Evolutionary conservation across 2,113 vertebrate genomes (phyloP), one percentile per base, ranked within the genome.

Genomic region (Chaetodon auriga): DNA sequence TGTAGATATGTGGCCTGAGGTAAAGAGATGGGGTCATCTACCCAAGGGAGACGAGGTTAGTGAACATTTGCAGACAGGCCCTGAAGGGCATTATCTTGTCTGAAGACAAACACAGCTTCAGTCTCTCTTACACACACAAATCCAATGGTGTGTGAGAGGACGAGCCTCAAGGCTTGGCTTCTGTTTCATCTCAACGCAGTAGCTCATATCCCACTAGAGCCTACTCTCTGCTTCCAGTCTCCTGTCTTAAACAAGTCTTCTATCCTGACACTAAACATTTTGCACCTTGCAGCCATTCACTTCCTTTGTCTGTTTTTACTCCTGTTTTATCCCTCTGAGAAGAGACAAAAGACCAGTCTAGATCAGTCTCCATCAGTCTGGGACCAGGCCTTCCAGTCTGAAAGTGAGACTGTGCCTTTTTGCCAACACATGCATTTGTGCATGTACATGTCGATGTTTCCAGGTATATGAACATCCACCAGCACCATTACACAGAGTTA

Each of bases 31-130:
- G 63, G 88, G 78, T 88, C 65, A 77, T 55, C 53, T 77, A 66
- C 48, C 45, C 63, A 61, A 54, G 51, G 57, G 63, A 68, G 75
- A 69, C 41, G 38, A 36, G 68, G 49, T 83, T 68, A 65, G 64
- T 18, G 71, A 85, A 70, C 60, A 48, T 83, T 78, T 84, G 48
- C 78, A 92, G 88, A 90, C 78, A 65, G 49, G 49, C 73, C 89
- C 87, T 77, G 66, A 25, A 88, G 91, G 78, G 85, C 10, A 63
- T 49, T 75, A 38, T 68, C 75, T 58, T 82, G 71, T 74, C 61
- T 25, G 69, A 68, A 89, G 21, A 90, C 54, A 89, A 73, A 88
- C 38, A 74, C 53, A 69, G 68, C 51, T 63, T 70, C 57, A 68
- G 57, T 68, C 65, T 81, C 75, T 74, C 46, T 45, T 71, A 77